These are phyloP conservation scores for Genyomyrus donnyi DNA, from an alignment of 2,113 vertebrate species.

Conservation along the genomic window DNA sequence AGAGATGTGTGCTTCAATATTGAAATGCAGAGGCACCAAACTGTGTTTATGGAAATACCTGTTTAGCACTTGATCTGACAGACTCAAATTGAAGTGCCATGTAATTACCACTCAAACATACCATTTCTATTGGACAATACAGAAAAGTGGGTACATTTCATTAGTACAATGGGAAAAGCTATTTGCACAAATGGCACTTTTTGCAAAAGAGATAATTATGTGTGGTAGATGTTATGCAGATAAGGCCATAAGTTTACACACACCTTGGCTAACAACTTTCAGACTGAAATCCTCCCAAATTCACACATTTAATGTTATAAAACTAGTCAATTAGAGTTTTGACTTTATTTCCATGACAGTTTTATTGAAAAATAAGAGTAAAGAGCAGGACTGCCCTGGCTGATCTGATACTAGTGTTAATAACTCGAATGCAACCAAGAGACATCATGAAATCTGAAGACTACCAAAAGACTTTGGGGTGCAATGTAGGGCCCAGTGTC, in stretches of 20 bases:
- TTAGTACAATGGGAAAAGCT: not conserved
- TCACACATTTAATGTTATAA: not conserved
- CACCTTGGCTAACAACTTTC: not conserved
- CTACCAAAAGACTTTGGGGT: too few species aligned
- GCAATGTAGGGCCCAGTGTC: too few species aligned
- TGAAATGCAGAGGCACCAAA: not conserved
- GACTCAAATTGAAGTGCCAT: slow-evolving; percentile 14
- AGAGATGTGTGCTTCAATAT: not conserved
- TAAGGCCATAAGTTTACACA: not conserved
- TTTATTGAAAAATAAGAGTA: not conserved
- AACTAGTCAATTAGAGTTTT: not conserved
- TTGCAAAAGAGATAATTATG: not conserved
- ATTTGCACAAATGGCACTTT: not conserved
- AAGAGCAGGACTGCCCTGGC: not conserved
- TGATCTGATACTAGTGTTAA: not conserved
- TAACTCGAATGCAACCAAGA: not conserved
- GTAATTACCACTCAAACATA: slow-evolving; percentile 17
- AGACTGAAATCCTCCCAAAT: not conserved
- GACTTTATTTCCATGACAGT: not conserved
- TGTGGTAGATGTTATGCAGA: not conserved
- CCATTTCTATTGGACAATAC: not conserved
- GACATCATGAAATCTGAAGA: too few species aligned
- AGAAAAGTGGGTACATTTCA: not conserved
- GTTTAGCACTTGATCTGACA: slow-evolving; percentile 12
- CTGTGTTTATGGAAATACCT: not conserved